Evolutionary conservation across 2,797 vertebrate genomes (phyloP).

Genomic region (Anguilla pacifica): DNA sequence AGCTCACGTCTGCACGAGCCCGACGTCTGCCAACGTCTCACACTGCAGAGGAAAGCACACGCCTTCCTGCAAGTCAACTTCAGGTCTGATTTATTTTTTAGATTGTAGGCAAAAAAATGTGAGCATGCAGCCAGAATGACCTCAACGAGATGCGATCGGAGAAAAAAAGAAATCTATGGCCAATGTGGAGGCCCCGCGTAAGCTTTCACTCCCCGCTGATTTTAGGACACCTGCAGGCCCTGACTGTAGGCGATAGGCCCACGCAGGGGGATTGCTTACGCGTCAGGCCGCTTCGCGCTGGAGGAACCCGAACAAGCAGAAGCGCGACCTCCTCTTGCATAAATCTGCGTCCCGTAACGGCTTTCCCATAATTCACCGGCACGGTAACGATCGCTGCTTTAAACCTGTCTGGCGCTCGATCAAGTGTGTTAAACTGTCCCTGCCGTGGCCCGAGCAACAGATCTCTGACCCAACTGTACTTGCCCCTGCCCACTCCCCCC

Average conservation of each 20-base stretch:
- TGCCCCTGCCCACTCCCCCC: neutral
- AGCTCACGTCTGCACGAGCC: no score
- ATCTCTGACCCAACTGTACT: neutral
- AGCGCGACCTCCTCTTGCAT: neutral
- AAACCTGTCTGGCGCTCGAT: neutral
- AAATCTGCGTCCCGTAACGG: neutral
- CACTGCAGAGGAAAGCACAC: no score
- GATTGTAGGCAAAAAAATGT: neutral
- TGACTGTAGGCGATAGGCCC: neutral
- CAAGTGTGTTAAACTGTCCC: neutral
- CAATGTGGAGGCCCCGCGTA: neutral
- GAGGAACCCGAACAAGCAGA: neutral
- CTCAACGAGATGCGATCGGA: neutral
- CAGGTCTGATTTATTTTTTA: no score
- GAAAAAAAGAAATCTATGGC: no score
- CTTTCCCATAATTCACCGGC: conserved; percentile 10
- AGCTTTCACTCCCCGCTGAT: neutral
- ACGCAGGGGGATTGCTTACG: neutral
- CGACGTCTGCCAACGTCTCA: no score
- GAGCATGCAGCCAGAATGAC: neutral
- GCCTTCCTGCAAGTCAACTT: no score
- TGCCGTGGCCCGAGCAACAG: neutral
- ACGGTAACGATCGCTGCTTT: neutral
- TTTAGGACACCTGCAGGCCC: neutral
- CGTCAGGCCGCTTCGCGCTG: neutral